A percentile compares a stretch with the other conserved stretches of the same genome.
Evolutionary conservation across 1,140 invertebrate genomes (phyloP).

Genomic region (Penaeus japonicus): DNA sequence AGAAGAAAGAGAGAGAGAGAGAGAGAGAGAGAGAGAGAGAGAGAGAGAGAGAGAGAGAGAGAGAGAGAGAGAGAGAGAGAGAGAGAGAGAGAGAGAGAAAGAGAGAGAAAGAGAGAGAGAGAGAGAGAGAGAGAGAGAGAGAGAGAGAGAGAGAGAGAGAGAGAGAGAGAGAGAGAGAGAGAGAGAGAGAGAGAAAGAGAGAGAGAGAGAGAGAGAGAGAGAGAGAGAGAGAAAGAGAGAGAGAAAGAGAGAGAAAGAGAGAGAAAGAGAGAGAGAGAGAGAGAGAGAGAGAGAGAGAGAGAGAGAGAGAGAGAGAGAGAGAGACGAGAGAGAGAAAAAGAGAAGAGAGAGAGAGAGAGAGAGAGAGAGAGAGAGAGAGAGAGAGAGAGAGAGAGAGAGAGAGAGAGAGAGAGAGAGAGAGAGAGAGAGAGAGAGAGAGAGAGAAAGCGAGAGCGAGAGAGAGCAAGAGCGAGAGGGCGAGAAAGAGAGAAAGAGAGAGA

Average conservation of each 20-base stretch:
- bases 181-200: neutral
- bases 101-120: neutral
- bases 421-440: no score
- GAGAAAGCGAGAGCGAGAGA: neutral
- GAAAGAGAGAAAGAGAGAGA: slow-evolving; percentile 21
- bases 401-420: no score
- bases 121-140: neutral
- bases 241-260: neutral
- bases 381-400: neutral
- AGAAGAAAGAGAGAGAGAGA: neutral
- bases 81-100: neutral
- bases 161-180: neutral
- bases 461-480: neutral
- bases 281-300: neutral
- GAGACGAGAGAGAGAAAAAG: neutral
- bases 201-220: neutral
- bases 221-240: neutral
- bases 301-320: neutral
- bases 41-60: neutral
- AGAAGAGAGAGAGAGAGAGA: neutral
- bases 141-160: neutral
- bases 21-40: neutral
- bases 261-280: neutral
- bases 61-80: neutral
- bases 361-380: slow-evolving; percentile 10